Evolutionary conservation across 2,797 vertebrate species (phyloP).

Genomic region (Avahi laniger): DNA sequence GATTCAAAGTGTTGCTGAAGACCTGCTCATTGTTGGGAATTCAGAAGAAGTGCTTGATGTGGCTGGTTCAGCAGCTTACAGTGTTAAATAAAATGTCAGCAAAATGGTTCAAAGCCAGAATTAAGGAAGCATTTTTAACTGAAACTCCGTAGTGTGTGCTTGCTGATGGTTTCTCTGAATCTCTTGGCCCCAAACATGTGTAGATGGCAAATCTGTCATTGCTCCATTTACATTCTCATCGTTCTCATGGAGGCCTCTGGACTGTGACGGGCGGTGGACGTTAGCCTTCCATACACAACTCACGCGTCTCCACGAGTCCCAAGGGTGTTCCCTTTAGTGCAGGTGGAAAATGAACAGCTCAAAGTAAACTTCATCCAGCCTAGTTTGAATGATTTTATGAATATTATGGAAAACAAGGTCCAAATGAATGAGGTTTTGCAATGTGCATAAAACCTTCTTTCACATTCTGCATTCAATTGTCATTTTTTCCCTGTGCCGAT

Average conservation of each 20-base stretch:
- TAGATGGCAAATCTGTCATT: not conserved
- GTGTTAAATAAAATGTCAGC: not conserved
- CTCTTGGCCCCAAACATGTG: not conserved
- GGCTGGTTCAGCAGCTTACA: not conserved
- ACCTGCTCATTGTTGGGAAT: not conserved
- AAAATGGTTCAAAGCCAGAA: not conserved
- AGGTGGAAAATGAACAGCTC: not conserved
- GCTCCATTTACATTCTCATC: not conserved
- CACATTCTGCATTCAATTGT: not conserved
- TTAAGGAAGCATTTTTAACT: not conserved
- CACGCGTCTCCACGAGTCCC: accelerated
- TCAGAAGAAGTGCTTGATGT: not conserved
- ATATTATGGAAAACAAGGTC: not conserved
- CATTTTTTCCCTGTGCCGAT: not conserved
- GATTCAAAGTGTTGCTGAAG: not conserved
- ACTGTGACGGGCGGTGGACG: not conserved
- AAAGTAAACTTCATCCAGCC: not conserved
- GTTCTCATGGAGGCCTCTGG: not conserved
- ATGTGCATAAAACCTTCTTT: not conserved
- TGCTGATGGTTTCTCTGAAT: not conserved
- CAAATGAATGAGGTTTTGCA: not conserved
- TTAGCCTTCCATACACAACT: not conserved
- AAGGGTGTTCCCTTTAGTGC: not conserved
- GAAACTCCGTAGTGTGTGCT: not conserved
- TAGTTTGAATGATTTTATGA: not conserved